Evolutionary conservation across 2,888 invertebrate genomes (phyloP).

Genomic region (Hypselothyrea guttata): DNA sequence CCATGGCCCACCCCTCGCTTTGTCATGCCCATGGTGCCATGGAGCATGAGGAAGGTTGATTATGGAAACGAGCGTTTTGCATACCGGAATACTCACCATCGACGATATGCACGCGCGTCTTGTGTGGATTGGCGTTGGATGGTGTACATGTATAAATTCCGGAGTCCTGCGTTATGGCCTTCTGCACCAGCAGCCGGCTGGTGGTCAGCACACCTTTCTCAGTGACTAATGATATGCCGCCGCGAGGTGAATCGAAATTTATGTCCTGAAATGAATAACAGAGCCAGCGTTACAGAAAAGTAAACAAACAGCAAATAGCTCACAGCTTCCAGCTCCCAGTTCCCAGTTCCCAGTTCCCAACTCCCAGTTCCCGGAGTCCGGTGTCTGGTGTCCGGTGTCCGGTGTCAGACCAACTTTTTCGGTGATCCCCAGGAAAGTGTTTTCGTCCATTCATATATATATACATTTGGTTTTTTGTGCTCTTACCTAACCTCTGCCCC

Average conservation of each 20-base stretch:
- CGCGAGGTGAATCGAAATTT: conserved; percentile 94
- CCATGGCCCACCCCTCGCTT: too few relatives aligned
- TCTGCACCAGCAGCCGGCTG: conserved; percentile 91
- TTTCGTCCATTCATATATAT: neutral
- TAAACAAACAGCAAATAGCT: conserved; percentile 35
- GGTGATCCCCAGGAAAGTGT: neutral
- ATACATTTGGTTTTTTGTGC: neutral
- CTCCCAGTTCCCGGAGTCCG: neutral
- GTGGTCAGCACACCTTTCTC: conserved; percentile 93
- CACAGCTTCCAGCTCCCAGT: conserved; percentile 1
- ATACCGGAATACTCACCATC: conserved; percentile 87
- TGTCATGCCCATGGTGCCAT: too few relatives aligned
- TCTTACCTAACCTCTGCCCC: neutral
- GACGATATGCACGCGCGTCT: conserved; percentile 91
- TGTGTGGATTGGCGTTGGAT: conserved; percentile 90
- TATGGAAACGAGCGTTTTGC: conserved; percentile 46
- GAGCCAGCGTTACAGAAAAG: conserved; percentile 15
- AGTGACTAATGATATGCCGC: conserved; percentile 93
- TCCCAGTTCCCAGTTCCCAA: neutral
- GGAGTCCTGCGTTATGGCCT: conserved; percentile 90
- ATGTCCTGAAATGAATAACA: conserved; percentile 85
- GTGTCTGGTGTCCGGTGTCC: neutral
- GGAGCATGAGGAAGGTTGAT: neutral
- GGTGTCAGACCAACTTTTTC: neutral
- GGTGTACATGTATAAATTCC: conserved; percentile 93